Conservation (phyloP, 2,888 invertebrate genomes). For the Macrosoma leucophasiata region DNA sequence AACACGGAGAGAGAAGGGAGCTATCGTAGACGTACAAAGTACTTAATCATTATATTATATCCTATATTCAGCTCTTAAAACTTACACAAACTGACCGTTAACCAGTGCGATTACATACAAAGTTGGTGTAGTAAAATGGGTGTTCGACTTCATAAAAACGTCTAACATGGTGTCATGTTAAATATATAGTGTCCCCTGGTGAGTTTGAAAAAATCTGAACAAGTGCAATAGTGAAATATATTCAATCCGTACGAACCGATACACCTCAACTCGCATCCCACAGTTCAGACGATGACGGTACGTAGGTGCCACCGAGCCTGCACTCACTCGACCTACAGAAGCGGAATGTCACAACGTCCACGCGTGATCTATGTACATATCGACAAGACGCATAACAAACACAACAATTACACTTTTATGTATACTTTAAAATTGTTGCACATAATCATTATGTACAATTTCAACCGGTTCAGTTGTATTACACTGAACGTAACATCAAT, state of each 20-base stretch:
- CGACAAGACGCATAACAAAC: slow-evolving; percentile 67
- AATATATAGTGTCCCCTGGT: slow-evolving; percentile 58
- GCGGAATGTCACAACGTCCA: slow-evolving; percentile 45
- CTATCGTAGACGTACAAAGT: slow-evolving; percentile 66
- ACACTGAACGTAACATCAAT: slow-evolving; percentile 55
- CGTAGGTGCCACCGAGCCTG: slow-evolving; percentile 39
- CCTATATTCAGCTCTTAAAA: slow-evolving; percentile 64
- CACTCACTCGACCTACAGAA: slow-evolving; percentile 45
- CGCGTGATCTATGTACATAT: slow-evolving; percentile 62
- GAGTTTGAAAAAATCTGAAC: slow-evolving; percentile 56
- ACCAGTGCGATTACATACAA: slow-evolving; percentile 68
- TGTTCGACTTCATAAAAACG: slow-evolving; percentile 58
- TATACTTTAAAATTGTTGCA: slow-evolving; percentile 62
- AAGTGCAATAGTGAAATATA: slow-evolving; percentile 64
- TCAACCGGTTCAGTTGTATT: slow-evolving; percentile 48
- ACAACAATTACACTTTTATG: slow-evolving; percentile 50
- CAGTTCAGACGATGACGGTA: slow-evolving; percentile 34
- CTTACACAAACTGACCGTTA: slow-evolving; percentile 59
- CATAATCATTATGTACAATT: slow-evolving; percentile 60
- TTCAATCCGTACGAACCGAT: slow-evolving; percentile 50
- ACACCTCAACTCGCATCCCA: slow-evolving; percentile 37
- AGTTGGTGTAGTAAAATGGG: slow-evolving; percentile 65
- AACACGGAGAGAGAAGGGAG: slow-evolving; percentile 69
- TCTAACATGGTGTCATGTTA: slow-evolving; percentile 61
- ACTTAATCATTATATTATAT: slow-evolving; percentile 55